Base-by-base conservation (phyloP, 2,888 invertebrate species). In the Spodoptera littoralis region DNA sequence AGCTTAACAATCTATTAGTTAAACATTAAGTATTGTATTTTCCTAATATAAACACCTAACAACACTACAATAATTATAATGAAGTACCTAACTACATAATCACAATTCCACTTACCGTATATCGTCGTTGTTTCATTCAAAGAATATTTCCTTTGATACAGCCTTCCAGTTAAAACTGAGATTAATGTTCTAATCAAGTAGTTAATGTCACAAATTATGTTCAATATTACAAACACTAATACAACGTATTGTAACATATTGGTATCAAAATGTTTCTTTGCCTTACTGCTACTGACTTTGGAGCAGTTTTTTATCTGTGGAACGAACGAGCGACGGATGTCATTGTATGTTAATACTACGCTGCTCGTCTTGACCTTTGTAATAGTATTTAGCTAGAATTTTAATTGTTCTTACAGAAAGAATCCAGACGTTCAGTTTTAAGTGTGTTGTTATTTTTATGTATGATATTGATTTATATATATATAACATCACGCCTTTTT, bases 111-210 rank as follows among this genome's bases (percentile, higher is more conserved):
- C 96, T 92, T 87, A 97, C 97, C 97, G 80, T 96, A 96, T 49
- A 97, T 95, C 11, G 95, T 95, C n/a, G 95, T 96, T 76, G 96
- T 95, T 82, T 97, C 97, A 73, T 96, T 91, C 76, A 97, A 95
- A 82, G 95, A 95, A 65, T 95, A 95, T 80, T 93, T 95, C 65
- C 95, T 95, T 90, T 96, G 96, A 84, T 96, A 96, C 66, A 96
- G 94, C 68, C 96, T 94, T 36, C 97, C 96, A 72, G 96, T 91
- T 72, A 97, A 79, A 51, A 97, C 96, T 75, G 96, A 96, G 76
- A 97, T 91, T 76, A 96, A 93, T 86, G 97, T 96, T 80, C 97
- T 95, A 72, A 96, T 85, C 84, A 97, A 96, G 88, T 98, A 97
- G 88, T 97, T 96, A 48, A 97, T 89, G 89, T 98, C 97, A 80